phyloP scores from a whole-genome alignment of 2,797 vertebrate genomes.

The Sebastes variabilis region DNA sequence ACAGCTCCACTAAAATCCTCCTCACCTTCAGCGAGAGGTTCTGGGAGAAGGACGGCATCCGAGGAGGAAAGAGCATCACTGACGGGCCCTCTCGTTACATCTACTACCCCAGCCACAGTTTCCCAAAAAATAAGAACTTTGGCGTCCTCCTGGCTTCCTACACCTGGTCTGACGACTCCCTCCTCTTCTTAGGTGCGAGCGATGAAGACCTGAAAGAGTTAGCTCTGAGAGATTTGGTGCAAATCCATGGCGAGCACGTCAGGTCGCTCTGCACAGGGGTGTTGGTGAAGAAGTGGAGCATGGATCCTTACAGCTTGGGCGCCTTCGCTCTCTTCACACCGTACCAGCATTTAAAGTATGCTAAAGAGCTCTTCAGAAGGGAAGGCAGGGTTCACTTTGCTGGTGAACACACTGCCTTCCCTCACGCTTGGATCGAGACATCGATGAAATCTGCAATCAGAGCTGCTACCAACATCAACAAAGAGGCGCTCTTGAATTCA shows the following conservation, averaged over 20 bases:
- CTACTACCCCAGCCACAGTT: conserved; percentile 64
- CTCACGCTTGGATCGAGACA: conserved; percentile 85
- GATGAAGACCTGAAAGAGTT: conserved; percentile 23
- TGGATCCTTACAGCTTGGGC: conserved; percentile 73
- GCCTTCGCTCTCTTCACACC: conserved; percentile 79
- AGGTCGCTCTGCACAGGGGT: conserved; percentile 70
- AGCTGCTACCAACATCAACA: conserved; percentile 70
- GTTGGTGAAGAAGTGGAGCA: conserved; percentile 78
- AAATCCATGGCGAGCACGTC: conserved; percentile 72
- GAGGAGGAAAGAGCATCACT: conserved; percentile 62
- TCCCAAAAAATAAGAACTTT: neutral
- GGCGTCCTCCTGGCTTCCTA: conserved; percentile 61
- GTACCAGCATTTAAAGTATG: conserved; percentile 72
- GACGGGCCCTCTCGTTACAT: conserved; percentile 19
- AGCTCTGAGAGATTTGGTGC: conserved; percentile 67
- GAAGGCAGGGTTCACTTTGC: conserved; percentile 82
- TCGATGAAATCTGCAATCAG: conserved; percentile 83
- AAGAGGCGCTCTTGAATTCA: neutral
- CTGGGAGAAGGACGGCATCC: conserved; percentile 41
- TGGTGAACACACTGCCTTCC: conserved; percentile 80
- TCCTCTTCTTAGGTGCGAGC: neutral
- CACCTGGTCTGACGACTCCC: conserved; percentile 59
- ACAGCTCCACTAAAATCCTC: conserved; percentile 60
- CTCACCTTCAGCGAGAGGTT: conserved; percentile 54
- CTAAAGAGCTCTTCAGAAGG: conserved; percentile 55